Base-by-base conservation (phyloP, 2,113 vertebrate species). In the Nycticryphes semicollaris region DNA sequence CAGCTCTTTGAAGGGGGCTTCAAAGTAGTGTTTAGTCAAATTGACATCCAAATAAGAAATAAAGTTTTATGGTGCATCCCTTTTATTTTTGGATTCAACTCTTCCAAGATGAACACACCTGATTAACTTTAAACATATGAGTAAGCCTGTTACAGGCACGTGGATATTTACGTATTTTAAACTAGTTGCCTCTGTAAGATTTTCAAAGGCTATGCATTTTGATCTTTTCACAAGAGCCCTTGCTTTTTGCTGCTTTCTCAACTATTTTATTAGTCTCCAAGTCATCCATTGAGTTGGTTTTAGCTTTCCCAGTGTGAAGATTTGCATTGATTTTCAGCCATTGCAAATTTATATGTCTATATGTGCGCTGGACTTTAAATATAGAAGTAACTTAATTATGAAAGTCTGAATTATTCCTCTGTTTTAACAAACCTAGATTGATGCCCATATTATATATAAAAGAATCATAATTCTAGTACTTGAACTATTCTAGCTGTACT, bases 301-400 rank as follows among this genome's bases (percentile, higher is more conserved):
- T 87, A 74, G 56, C 43, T 92, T 96, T 88, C 39, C 16, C 60
- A 47, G 17, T 92, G 68, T 78, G 53, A 84, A 90, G 51, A 51
- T 48, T 56, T 90, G 28, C 64, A 92, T 75, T 90, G 96, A 95
- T 95, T 96, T 97, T 92, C 73, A 94, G 76, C 56, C 76, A 41
- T 56, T 84, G 53, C 19, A 89, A 63, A 94, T 96, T 43, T 86
- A 51, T 93, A 53, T 59, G 27, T 96, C 80, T 94, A 48, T 81
- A 81, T 60, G 21, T 81, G 24, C 47, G 28, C 48, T 84, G 62
- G 73, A 75, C 35, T 88, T 90, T 69, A 77, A 79, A 79, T 84
- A 33, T 89, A 92, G 86, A 80, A 93, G 73, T 93, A 93, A 91
- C 25, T 95, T 83, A 74, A 87, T 95, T 94, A 64, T 88, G 57